phyloP scores from a whole-genome alignment of 2,797 vertebrate species.

The Labroides dimidiatus region DNA sequence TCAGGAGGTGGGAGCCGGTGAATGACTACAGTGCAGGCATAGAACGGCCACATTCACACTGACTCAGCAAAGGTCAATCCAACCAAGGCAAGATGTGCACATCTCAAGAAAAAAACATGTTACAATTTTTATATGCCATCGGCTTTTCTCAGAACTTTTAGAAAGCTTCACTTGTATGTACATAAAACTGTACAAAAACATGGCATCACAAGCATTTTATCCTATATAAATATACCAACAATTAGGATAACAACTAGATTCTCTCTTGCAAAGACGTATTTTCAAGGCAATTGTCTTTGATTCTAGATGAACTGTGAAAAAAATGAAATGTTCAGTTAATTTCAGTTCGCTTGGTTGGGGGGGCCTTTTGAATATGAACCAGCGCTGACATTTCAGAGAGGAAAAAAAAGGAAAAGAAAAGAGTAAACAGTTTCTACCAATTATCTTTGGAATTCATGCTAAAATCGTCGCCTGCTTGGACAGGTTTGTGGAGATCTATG shows the following conservation, averaged over 20 bases:
- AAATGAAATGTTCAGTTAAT: constrained; percentile 79
- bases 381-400: constrained; percentile 81
- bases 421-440: constrained; percentile 87
- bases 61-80: constrained; percentile 93
- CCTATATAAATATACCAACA: constrained; percentile 98
- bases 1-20: constrained; percentile 87
- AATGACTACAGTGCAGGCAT: constrained; percentile 92
- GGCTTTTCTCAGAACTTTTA: constrained; percentile 94
- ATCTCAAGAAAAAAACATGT: constrained; percentile 96
- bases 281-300: constrained; percentile 87
- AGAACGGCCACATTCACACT: constrained; percentile 94
- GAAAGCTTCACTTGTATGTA: constrained; percentile 99
- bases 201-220: constrained; percentile 97
- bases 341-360: constrained; percentile 70
- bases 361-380: constrained; percentile 77
- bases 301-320: constrained; percentile 79
- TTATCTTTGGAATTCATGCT: constrained; percentile 90
- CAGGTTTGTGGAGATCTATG: constrained; percentile 83
- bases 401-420: constrained; percentile 67
- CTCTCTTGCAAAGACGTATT: constrained; percentile 88
- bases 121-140: constrained; percentile 93
- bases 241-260: constrained; percentile 89
- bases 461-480: constrained; percentile 80
- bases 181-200: constrained; percentile 99
- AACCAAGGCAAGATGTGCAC: constrained; percentile 91